phyloP scores from a whole-genome alignment of 2,888 invertebrate species.

The Pteria penguin region DNA sequence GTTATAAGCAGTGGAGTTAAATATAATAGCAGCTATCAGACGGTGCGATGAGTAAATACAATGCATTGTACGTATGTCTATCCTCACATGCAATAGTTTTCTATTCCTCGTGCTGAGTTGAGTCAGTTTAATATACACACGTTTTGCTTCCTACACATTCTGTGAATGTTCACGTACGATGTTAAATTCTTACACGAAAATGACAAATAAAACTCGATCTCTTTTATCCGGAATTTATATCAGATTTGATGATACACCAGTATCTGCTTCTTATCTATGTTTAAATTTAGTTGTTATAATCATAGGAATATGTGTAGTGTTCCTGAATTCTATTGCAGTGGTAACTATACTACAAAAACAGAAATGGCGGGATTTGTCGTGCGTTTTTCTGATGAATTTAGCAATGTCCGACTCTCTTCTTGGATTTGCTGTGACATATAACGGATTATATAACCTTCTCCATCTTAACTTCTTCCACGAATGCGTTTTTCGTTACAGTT shows the following conservation, averaged over 20 bases:
- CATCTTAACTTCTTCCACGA: neutral
- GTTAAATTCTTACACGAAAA: no score
- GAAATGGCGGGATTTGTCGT: slow-evolving; percentile 10
- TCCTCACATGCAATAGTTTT: no score
- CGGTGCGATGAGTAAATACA: no score
- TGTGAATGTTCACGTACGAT: no score
- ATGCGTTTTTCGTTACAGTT: slow-evolving; percentile 9
- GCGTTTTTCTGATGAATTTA: slow-evolving; percentile 7
- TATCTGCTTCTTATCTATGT: neutral
- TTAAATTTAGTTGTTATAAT: neutral
- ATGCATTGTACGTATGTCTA: no score
- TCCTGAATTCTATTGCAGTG: neutral
- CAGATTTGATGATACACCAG: neutral
- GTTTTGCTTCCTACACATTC: no score
- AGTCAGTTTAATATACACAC: no score
- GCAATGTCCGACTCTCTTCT: neutral
- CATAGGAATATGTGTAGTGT: neutral
- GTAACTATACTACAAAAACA: neutral
- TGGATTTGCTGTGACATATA: neutral
- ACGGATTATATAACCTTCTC: neutral
- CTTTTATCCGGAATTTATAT: no score
- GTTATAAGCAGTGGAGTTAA: no score
- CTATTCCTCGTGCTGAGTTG: no score
- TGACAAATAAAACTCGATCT: no score
- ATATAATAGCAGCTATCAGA: no score